Percentiles rank a stretch among this genome's conserved stretches.
Evolutionary conservation across 2,113 vertebrate genomes (phyloP).

Genomic region (Bos javanicus): DNA sequence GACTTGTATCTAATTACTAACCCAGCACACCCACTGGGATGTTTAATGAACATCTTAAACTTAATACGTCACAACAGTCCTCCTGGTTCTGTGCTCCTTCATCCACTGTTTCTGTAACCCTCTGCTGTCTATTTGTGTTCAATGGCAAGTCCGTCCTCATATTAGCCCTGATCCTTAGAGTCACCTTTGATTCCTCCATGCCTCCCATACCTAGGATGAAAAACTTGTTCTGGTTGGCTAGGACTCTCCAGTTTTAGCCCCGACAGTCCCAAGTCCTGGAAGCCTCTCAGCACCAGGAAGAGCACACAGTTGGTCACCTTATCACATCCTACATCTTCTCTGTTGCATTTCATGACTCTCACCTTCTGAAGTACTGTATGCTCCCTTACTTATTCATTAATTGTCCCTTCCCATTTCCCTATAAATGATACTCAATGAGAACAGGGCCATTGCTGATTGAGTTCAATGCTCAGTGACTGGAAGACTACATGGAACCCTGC

Average conservation of each 20-base stretch:
- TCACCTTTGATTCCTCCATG: not conserved
- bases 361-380: fast-evolving
- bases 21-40: fast-evolving
- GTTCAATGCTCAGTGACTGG: no score
- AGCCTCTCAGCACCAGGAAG: not conserved
- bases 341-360: fast-evolving
- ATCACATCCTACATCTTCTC: not conserved
- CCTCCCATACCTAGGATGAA: no score
- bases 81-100: not conserved
- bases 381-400: no score
- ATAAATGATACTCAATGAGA: not conserved
- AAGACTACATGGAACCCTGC: fast-evolving
- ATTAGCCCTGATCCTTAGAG: not conserved
- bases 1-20: not conserved
- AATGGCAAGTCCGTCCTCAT: not conserved
- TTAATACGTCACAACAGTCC: fast-evolving
- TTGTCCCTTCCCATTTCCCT: not conserved
- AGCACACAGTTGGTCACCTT: not conserved
- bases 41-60: not conserved
- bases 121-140: not conserved
- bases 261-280: no score
- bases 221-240: not conserved
- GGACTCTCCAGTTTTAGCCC: no score
- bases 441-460: not conserved
- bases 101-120: not conserved